These are phyloP conservation scores for Acropora yongei DNA, from an alignment of 64 coral and sea anemone genomes.

Conservation along the genomic window DNA sequence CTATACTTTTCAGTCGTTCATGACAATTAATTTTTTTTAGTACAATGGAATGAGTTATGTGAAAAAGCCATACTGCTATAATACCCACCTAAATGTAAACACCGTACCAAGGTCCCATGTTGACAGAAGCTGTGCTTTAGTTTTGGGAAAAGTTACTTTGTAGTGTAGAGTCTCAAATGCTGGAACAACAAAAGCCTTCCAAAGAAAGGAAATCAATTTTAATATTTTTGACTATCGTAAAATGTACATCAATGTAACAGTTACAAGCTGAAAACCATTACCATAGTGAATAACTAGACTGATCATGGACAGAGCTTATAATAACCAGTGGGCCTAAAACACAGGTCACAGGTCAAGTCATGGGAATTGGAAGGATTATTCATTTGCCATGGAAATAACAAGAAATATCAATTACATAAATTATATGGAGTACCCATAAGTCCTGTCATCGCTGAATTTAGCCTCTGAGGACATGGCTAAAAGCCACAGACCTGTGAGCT, in stretches of 20 bases:
- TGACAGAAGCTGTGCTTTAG: constrained; percentile 80
- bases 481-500: too few species aligned
- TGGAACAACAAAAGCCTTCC: constrained; percentile 84
- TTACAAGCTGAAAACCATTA: too few species aligned
- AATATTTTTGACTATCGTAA: background rate
- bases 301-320: too few species aligned
- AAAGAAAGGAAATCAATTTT: background rate
- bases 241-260: background rate
- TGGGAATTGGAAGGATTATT: too few species aligned
- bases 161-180: constrained; percentile 92
- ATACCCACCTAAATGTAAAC: constrained; percentile 78
- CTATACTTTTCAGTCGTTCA: background rate
- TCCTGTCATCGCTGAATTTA: too few species aligned
- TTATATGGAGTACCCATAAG: too few species aligned
- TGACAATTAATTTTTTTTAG: background rate
- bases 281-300: too few species aligned
- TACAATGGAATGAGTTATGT: background rate
- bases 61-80: background rate
- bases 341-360: too few species aligned
- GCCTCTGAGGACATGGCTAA: too few species aligned
- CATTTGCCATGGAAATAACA: too few species aligned
- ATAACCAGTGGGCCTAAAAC: too few species aligned
- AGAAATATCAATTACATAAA: too few species aligned
- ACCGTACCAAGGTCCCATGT: constrained; percentile 84
- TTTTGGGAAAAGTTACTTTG: constrained; percentile 81